These are phyloP conservation scores for Encarsia formosa DNA, from an alignment of 2,888 invertebrate species.

Conservation along the genomic window DNA sequence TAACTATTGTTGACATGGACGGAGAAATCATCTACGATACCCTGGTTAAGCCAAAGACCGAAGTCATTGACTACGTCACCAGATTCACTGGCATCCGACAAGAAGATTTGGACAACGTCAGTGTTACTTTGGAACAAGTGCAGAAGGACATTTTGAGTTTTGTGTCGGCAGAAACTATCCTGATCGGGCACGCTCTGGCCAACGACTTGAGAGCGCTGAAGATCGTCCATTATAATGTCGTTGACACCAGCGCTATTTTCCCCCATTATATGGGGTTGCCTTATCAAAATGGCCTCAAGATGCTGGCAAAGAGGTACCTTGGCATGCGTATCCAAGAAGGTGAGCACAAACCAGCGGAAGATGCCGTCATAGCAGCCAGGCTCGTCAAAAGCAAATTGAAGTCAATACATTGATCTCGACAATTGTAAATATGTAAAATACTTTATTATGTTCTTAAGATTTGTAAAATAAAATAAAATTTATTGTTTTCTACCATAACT, in stretches of 20 bases:
- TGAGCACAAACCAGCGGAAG: constrained; percentile 88
- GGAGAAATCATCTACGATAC: constrained; percentile 77
- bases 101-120: constrained; percentile 58
- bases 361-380: constrained; percentile 85
- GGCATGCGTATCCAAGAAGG: constrained; percentile 76
- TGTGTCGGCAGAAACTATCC: constrained; percentile 76
- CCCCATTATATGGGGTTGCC: constrained; percentile 84
- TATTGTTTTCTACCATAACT: too few relatives aligned
- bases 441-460: too few relatives aligned
- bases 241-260: constrained; percentile 87
- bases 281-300: constrained; percentile 75
- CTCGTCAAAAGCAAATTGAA: constrained; percentile 61
- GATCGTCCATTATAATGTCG: constrained; percentile 75
- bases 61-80: constrained; percentile 91
- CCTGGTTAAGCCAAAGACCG: constrained; percentile 75
- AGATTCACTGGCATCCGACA: constrained; percentile 88
- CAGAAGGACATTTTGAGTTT: constrained; percentile 81
- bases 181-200: constrained; percentile 93
- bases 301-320: constrained; percentile 68
- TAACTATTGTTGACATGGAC: constrained; percentile 76
- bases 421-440: too few relatives aligned
- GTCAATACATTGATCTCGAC: too few relatives aligned
- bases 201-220: constrained; percentile 86
- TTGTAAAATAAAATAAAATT: too few relatives aligned
- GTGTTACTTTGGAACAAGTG: constrained; percentile 70